Evolutionary conservation across 2,113 vertebrate genomes (phyloP).

Genomic region (Calidris pugnax): DNA sequence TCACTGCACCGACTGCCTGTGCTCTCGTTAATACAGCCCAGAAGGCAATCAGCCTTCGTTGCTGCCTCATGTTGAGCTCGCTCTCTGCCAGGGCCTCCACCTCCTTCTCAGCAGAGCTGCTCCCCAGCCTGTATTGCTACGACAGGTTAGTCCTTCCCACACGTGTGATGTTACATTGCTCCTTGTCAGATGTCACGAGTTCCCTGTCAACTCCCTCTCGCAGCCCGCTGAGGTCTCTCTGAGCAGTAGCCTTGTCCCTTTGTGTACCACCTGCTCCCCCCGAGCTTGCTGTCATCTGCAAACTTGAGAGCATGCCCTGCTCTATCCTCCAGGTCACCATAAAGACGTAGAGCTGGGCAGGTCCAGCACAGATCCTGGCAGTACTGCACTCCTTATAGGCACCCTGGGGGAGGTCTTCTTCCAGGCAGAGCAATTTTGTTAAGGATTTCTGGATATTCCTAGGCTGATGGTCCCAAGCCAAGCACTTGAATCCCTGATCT

Average conservation of each 20-base stretch:
- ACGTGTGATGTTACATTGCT: accelerated
- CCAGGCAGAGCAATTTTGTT: not conserved
- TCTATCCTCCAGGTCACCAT: not conserved
- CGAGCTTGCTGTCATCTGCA: not conserved
- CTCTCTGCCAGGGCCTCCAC: not conserved
- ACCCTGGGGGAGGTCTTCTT: not conserved
- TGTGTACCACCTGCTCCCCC: not conserved
- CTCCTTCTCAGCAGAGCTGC: not conserved
- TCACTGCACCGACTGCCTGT: not conserved
- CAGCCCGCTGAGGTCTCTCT: not conserved
- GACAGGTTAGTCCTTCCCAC: not conserved
- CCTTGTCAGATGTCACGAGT: not conserved
- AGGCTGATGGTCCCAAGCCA: not conserved
- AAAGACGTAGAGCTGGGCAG: not conserved
- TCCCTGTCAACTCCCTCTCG: not conserved
- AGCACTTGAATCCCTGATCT: not conserved
- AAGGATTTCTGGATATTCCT: not conserved
- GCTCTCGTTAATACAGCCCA: not conserved
- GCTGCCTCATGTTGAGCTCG: accelerated
- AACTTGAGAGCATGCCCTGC: not conserved
- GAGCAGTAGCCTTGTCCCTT: not conserved
- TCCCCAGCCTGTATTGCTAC: not conserved
- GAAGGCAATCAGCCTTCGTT: not conserved
- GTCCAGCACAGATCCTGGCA: not conserved
- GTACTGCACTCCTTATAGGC: not conserved